Evolutionary conservation across 2,888 invertebrate species (phyloP).

Genomic region (Antitype chi): DNA sequence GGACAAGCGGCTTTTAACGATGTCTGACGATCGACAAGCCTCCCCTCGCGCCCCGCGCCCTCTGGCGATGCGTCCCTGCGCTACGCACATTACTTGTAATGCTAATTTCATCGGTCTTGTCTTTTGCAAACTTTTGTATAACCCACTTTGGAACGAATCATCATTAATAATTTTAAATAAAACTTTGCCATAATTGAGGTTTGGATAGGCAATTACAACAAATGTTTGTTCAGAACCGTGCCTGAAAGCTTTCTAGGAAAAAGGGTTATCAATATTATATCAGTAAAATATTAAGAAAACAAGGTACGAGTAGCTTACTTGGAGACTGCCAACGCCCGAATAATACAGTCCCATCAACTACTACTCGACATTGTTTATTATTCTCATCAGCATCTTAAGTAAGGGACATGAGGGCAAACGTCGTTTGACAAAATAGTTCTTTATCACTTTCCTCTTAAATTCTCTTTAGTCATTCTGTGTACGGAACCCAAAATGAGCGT

Average conservation of each 20-base stretch:
- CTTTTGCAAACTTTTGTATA: slow-evolving; percentile 34
- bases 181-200: slow-evolving; percentile 23
- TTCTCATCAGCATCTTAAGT: slow-evolving; percentile 42
- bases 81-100: slow-evolving; percentile 58
- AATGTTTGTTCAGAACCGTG: slow-evolving; percentile 19
- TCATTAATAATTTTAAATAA: slow-evolving; percentile 31
- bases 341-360: not conserved
- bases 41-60: slow-evolving; percentile 3
- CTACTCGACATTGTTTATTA: slow-evolving; percentile 38
- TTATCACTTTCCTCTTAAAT: slow-evolving; percentile 66
- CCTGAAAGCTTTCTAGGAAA: slow-evolving; percentile 29
- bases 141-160: slow-evolving; percentile 27
- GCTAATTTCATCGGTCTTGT: slow-evolving; percentile 47
- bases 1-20: slow-evolving; percentile 70
- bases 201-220: slow-evolving; percentile 25
- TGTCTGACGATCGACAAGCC: slow-evolving; percentile 55
- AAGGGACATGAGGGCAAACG: slow-evolving; percentile 35
- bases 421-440: slow-evolving; percentile 60
- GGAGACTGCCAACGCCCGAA: not conserved
- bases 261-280: slow-evolving; percentile 32
- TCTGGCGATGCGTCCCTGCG: slow-evolving; percentile 3
- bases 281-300: slow-evolving; percentile 34
- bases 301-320: not conserved
- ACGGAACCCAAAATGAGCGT: slow-evolving; percentile 78
- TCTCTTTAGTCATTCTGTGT: slow-evolving; percentile 66